Conservation (phyloP, 1,140 invertebrate genomes). For the Bombus balteatus region DNA sequence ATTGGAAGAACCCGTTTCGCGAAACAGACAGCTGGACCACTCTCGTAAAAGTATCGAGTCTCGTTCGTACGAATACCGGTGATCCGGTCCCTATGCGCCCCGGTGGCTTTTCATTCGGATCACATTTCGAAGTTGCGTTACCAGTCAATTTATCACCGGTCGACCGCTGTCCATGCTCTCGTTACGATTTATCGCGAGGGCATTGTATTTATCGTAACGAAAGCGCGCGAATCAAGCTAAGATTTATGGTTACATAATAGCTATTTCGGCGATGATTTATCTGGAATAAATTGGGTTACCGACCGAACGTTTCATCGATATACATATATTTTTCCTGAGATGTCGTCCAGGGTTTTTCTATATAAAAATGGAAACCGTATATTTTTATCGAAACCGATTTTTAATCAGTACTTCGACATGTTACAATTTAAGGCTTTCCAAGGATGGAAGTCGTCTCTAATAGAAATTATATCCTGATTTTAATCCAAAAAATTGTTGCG, state of each 20-base stretch:
- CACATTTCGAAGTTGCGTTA: slow-evolving; percentile 35
- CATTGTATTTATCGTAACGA: slow-evolving; percentile 30
- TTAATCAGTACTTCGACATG: no score
- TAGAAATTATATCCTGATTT: no score
- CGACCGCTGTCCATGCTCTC: slow-evolving; percentile 8
- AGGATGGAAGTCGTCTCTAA: no score
- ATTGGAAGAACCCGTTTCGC: slow-evolving; percentile 7
- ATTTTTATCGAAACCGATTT: no score
- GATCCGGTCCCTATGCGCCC: background rate
- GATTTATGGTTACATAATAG: slow-evolving; percentile 40
- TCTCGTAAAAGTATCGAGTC: slow-evolving; percentile 8
- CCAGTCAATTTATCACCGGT: slow-evolving; percentile 37
- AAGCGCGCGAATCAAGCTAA: slow-evolving; percentile 11
- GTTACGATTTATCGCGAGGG: slow-evolving; percentile 26
- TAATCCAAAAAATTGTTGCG: no score
- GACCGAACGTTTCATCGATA: background rate
- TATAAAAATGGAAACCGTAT: no score
- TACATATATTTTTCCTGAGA: background rate
- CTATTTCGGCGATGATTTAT: slow-evolving; percentile 42
- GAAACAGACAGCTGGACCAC: slow-evolving; percentile 15
- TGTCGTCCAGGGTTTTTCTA: background rate
- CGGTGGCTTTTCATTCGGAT: slow-evolving; percentile 24
- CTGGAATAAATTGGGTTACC: background rate
- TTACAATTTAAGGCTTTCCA: no score
- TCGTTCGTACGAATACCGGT: background rate